Evolutionary conservation across 2,797 vertebrate genomes (phyloP), one percentile per base, ranked within the genome.

Genomic region (Gambusia yucatana): DNA sequence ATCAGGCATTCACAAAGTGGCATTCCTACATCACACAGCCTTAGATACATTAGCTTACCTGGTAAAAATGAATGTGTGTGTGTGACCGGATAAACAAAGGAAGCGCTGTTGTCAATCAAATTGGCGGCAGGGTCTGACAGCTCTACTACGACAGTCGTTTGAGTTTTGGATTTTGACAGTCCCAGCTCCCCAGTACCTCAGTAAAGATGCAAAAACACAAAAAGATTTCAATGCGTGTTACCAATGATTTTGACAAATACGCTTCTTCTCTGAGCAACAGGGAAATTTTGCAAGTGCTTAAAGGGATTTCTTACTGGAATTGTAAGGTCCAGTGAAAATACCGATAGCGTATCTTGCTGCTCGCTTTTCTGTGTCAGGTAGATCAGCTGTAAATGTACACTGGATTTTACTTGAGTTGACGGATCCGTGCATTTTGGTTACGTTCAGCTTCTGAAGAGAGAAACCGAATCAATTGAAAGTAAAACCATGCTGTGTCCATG

Each of bases 151-250:
- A 3, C 22, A 25, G 52, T 0, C 0, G 22, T 55, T n/a, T 25
- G 52, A 3, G 22, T 25, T 55, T 2, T 55, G 9, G 8, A n/a
- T 22, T 25, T 10, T 0, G 0, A 0, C 0, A 0, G 0, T 72
- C 88, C 91, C 0, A 89, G 4, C 0, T 0, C 0, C 4, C 7
- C 69, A 9, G 44, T 0, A 48, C 0, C 92, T 94, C 75, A 39
- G 13, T 59, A 3, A 17, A 33, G 16, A 69, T 36, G 14, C 13
- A 50, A 61, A 48, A 20, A 28, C 28, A 43, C 36, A 39, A 39
- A 13, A 69, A 10, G 79, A 65, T 39, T 39, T 20, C 30, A 8
- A 14, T 6, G 2, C 28, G 20, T 1, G 36, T 13, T n/a, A 25
- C 7, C 4, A 6, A 70, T 28, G 30, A 16, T 5, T 44, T 44